These are phyloP conservation scores for Aporophyla lueneburgensis DNA, from an alignment of 2,888 invertebrate genomes.

Conservation along the genomic window DNA sequence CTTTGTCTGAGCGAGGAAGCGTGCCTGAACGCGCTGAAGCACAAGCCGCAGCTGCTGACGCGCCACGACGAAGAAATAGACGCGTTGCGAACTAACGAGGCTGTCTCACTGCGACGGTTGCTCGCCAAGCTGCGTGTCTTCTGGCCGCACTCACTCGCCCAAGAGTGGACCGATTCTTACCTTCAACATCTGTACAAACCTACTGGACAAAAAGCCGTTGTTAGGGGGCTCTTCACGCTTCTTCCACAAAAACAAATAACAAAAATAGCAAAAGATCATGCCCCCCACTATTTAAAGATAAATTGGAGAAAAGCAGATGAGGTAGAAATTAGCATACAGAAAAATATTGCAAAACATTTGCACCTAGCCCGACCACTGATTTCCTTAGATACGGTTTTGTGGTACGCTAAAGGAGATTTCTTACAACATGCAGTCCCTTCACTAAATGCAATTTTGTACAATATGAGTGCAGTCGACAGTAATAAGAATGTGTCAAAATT, in stretches of 20 bases:
- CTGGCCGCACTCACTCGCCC: conserved; percentile 77
- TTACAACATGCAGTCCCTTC: conserved; percentile 80
- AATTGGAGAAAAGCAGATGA: conserved; percentile 77
- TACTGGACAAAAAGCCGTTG: conserved; percentile 71
- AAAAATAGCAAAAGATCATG: conserved; percentile 73
- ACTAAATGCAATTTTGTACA: conserved; percentile 76
- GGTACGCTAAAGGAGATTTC: conserved; percentile 83
- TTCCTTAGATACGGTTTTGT: conserved; percentile 73
- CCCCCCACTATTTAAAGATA: conserved; percentile 77
- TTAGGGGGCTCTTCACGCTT: conserved; percentile 74
- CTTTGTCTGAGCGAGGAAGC: conserved; percentile 71
- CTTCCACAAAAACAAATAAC: conserved; percentile 71
- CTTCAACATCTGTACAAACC: conserved; percentile 68
- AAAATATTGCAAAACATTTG: conserved; percentile 79
- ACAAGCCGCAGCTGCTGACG: too few relatives aligned
- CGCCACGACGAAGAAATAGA: too few relatives aligned
- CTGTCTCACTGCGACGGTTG: too few relatives aligned
- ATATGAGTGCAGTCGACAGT: conserved; percentile 72
- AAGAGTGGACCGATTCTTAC: conserved; percentile 71
- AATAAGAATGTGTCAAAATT: conserved; percentile 67
- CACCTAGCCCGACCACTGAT: conserved; percentile 79
- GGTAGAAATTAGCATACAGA: conserved; percentile 72
- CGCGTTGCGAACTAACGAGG: too few relatives aligned
- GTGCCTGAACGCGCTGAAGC: conserved; percentile 71
- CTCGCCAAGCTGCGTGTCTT: conserved; percentile 64